Base-by-base conservation (phyloP, 2,797 vertebrate species). In the Enoplosus armatus region DNA sequence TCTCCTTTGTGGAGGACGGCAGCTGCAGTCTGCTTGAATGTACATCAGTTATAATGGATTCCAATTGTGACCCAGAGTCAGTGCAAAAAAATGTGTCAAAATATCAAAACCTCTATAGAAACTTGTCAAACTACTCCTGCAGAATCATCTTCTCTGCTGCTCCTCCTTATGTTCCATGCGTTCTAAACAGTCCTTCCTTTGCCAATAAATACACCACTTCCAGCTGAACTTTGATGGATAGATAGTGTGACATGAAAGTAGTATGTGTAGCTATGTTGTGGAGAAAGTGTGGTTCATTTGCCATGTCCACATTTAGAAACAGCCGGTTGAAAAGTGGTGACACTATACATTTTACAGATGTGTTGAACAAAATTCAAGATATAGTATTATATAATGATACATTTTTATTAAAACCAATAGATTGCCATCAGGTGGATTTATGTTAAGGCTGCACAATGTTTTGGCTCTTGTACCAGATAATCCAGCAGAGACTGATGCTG, bases 401-500 rank as follows among this genome's bases (percentile, higher is more conserved):
- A 41, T 56, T 48, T 26, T 24, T 35, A 43, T 55, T 37, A 54
- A 39, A 75, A 37, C 41, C 27, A 39, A 55, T 29, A 56, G 31
- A 82, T 70, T 64, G 29, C 61, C 58, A 72, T 64, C 63, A 56
- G 31, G 2, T 75, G 74, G 35, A 83, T 83, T 81, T 58, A 74
- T 76, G 53, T 73, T 72, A 83, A 55, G 62, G 45, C 37, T 33
- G 50, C 41, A 43, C 55, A 67, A 24, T 72, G 75, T 87, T 74
- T 81, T 75, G 68, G 54, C 56, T 29, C 69, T 70, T 83, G 69
- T 68, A 63, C 2, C n/a, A 75, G 62, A 87, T 87, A 86, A 88
- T 83, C 78, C 82, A 70, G 59, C 63, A 67, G 55, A 56, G 74
- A 67, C 71, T 71, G 80, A 72, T 75, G 78, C 63, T 56, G 68